Base-by-base conservation (phyloP, 2,888 invertebrate genomes). In the Coleophora flavipennella region DNA sequence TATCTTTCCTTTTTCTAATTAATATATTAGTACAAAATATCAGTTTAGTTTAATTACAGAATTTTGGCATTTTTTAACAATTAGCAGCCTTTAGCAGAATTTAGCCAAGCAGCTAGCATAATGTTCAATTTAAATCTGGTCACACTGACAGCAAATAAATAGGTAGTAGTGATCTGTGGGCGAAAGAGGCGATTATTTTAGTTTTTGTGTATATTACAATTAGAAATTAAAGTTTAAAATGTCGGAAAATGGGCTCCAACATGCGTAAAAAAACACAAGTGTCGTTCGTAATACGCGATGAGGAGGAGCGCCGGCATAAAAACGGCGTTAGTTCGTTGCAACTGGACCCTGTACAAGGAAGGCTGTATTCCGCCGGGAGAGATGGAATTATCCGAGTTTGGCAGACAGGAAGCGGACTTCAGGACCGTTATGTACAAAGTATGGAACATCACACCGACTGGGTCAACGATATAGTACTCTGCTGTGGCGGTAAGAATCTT, bases 401-500 rank as follows among this genome's bases (percentile, higher is more conserved):
- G 92, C 92, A 94, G 70, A 89, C 90, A 8, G 84, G 83, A 13
- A 72, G 78, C 35, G 88, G 87, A 32, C 71, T 86, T 28, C 87
- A 84, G 53, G 85, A 85, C 45, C 63, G 83, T 38, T 98, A 96
- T 67, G 88, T 96, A 45, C 95, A 96, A 66, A 96, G 97, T 26
- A 96, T 99, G 97, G 99, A 99, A 72, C 99, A 99, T 77, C 99
- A 99, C 71, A 99, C 98, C 2, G 99, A 99, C 77, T 99, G 99
- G 99, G 98, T 99, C 36, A 99, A 99, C 78, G 99, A 99, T 79
- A 96, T 99, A 67, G 94, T 99, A 31, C 86, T 99, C 25, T 99
- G 99, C 71, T 98, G 98, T 75, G 94, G 94, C 49, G 99, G 99
- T 29, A 92, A 95, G 73, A 97, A 98, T 78, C 89, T 99, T 57